Evolutionary conservation across 2,888 invertebrate species (phyloP).

Genomic region (Nasonovia ribisnigri): DNA sequence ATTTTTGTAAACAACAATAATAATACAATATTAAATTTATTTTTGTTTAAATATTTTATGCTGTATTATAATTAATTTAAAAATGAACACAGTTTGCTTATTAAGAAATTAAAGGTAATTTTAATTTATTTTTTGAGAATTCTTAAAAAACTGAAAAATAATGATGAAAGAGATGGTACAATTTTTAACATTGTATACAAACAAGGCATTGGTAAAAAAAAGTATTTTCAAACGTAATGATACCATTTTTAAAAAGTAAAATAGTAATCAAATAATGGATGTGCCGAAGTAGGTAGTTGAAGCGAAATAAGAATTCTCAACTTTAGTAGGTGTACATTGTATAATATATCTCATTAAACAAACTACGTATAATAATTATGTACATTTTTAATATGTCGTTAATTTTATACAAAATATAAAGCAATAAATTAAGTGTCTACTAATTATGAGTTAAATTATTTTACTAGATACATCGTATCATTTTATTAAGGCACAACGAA

Average conservation of each 20-base stretch:
- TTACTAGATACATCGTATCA: neutral
- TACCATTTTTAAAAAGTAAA: neutral
- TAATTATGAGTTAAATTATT: neutral
- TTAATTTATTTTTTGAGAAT: neutral
- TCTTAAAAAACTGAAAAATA: neutral
- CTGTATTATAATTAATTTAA: neutral
- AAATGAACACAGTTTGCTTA: neutral
- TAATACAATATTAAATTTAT: neutral
- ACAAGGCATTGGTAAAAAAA: neutral
- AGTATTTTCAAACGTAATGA: neutral
- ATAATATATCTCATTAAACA: neutral
- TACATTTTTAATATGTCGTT: neutral
- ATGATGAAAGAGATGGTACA: neutral
- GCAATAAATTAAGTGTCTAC: neutral
- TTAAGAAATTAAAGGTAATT: neutral
- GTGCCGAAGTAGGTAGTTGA: too few species aligned
- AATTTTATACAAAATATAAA: neutral
- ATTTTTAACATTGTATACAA: neutral
- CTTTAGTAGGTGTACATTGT: neutral
- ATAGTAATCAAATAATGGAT: neutral
- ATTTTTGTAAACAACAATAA: neutral
- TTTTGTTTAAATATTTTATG: neutral
- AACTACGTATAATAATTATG: neutral
- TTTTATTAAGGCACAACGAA: neutral
- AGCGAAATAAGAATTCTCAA: neutral